Percentiles rank a stretch among this genome's conserved stretches.
These are phyloP conservation scores for Atta texana DNA, from an alignment of 1,140 invertebrate genomes.

Conservation along the genomic window DNA sequence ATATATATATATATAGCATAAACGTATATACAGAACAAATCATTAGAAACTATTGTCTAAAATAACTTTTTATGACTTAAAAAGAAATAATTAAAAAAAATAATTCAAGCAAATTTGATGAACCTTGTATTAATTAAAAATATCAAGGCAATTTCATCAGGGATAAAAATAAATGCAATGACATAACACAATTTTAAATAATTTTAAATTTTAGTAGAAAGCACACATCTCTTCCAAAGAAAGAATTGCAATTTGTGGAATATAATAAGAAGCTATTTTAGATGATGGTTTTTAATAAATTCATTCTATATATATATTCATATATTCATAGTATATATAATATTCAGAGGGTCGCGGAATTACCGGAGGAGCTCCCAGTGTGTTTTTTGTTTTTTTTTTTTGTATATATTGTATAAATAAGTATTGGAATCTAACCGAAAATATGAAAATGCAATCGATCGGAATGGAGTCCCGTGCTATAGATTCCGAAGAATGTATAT, in stretches of 20 bases:
- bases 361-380: constrained; percentile 43
- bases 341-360: constrained; percentile 32
- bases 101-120: background rate
- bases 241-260: background rate
- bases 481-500: constrained; percentile 24
- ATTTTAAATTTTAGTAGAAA: background rate
- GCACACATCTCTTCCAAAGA: background rate
- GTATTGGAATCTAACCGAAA: constrained; percentile 31
- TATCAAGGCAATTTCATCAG: background rate
- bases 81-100: background rate
- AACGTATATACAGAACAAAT: constrained; percentile 44
- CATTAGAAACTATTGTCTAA: constrained; percentile 8
- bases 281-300: background rate
- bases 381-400: constrained; percentile 24
- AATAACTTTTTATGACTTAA: constrained; percentile 16
- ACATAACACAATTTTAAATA: background rate
- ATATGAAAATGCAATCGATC: constrained; percentile 45
- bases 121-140: background rate
- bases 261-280: constrained; percentile 8
- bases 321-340: constrained; percentile 54
- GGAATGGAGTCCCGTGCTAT: constrained; percentile 11
- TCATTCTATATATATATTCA: constrained; percentile 13
- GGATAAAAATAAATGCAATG: background rate
- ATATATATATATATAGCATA: constrained; percentile 61
- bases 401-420: constrained; percentile 24